These are phyloP conservation scores for Lepidurus arcticus DNA, from an alignment of 1,140 invertebrate species.

Conservation along the genomic window DNA sequence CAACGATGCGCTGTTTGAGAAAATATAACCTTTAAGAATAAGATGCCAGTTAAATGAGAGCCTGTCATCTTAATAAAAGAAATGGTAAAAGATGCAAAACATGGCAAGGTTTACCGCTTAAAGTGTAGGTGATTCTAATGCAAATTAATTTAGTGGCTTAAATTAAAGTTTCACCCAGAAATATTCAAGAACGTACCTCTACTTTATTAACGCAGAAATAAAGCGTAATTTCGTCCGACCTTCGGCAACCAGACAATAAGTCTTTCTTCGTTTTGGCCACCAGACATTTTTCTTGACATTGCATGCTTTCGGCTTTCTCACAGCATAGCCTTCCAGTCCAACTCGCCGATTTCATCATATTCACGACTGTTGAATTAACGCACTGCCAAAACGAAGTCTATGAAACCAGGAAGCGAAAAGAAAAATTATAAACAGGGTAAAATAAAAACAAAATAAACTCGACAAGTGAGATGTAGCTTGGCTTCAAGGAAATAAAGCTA, in stretches of 20 bases:
- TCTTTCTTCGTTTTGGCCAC: constrained; percentile 29
- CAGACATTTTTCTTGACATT: constrained; percentile 30
- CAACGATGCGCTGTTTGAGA: too few species aligned
- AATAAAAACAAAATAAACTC: neutral
- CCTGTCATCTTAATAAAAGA: too few species aligned
- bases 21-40: too few species aligned
- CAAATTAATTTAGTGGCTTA: neutral
- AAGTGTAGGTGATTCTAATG: neutral
- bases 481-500: neutral
- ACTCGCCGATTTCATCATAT: constrained; percentile 7
- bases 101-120: neutral
- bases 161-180: neutral
- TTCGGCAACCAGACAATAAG: constrained; percentile 25
- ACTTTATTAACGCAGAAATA: constrained; percentile 30
- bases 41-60: too few species aligned
- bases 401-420: neutral
- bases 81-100: too few species aligned
- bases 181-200: constrained; percentile 8
- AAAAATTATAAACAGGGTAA: neutral
- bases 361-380: constrained; percentile 27
- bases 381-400: constrained; percentile 22
- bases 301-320: neutral
- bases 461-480: neutral
- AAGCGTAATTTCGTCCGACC: constrained; percentile 26
- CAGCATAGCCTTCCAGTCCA: neutral